phyloP scores from a whole-genome alignment of 2,888 invertebrate species.

The Drosophila demipolita region DNA sequence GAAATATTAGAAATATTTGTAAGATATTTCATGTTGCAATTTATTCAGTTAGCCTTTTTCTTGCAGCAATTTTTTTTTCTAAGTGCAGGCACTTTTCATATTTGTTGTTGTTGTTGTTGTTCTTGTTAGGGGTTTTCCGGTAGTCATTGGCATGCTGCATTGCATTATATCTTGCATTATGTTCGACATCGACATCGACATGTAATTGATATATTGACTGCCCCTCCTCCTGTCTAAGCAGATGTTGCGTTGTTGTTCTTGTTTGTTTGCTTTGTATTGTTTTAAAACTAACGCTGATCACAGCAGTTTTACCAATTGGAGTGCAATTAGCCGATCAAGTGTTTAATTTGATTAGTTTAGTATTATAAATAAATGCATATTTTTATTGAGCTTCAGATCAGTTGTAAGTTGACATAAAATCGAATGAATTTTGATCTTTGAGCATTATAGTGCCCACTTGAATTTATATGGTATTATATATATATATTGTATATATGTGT shows the following conservation, averaged over 20 bases:
- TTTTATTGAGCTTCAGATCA: neutral
- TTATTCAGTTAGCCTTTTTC: neutral
- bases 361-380: neutral
- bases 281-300: conserved; percentile 69
- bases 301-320: conserved; percentile 48
- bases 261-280: conserved; percentile 66
- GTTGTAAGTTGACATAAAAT: neutral
- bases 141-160: conserved; percentile 47
- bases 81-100: conserved; percentile 35
- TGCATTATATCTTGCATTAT: conserved; percentile 65
- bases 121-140: conserved; percentile 69
- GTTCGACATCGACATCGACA: conserved; percentile 65
- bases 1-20: neutral
- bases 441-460: conserved; percentile 4
- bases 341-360: neutral
- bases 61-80: neutral
- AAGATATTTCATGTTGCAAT: neutral
- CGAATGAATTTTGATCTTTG: neutral
- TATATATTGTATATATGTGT: conserved; percentile 1
- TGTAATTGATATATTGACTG: conserved; percentile 75
- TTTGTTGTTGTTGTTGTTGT: conserved; percentile 43
- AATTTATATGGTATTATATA: conserved; percentile 3
- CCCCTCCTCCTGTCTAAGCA: conserved; percentile 43
- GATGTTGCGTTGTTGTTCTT: conserved; percentile 61
- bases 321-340: conserved; percentile 34